A percentile compares a stretch with the other conserved stretches of the same genome.
Conservation (phyloP, 2,113 vertebrate species). For the Daubentonia madagascariensis region DNA sequence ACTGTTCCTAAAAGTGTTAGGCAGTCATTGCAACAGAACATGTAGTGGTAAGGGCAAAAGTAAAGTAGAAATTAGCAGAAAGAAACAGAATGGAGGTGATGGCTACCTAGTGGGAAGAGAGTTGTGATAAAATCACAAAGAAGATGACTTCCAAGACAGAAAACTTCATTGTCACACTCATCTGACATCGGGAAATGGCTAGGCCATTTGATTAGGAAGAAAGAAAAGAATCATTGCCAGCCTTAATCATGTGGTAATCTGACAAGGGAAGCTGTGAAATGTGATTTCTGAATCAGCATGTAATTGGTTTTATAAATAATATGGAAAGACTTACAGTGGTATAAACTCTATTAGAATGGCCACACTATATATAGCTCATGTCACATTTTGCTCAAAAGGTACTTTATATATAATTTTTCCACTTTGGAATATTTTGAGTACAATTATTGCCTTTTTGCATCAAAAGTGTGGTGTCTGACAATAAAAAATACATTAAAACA, state of each 20-base stretch:
- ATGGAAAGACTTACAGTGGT: background rate
- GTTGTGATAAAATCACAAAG: background rate
- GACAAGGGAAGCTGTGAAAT: slow-evolving; percentile 47
- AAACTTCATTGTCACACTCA: background rate
- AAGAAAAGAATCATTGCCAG: background rate
- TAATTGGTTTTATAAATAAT: slow-evolving; percentile 56
- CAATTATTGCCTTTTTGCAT: background rate
- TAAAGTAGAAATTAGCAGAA: background rate
- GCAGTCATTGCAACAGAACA: background rate
- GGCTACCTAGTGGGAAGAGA: background rate
- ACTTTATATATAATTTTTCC: background rate
- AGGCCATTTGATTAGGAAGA: background rate
- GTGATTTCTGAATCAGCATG: slow-evolving; percentile 29
- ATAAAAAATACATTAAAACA: background rate
- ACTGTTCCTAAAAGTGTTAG: background rate
- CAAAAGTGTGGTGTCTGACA: background rate
- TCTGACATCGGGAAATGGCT: background rate
- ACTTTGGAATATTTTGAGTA: background rate
- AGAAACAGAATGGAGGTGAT: background rate
- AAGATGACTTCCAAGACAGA: background rate
- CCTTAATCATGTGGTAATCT: slow-evolving; percentile 28
- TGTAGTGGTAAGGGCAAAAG: background rate
- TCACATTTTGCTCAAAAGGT: background rate
- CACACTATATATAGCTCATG: background rate
- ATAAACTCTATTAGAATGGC: background rate